Evolutionary conservation across 2,113 vertebrate species (phyloP), one percentile per base, ranked within the genome.

Genomic region (Otolemur garnettii): DNA sequence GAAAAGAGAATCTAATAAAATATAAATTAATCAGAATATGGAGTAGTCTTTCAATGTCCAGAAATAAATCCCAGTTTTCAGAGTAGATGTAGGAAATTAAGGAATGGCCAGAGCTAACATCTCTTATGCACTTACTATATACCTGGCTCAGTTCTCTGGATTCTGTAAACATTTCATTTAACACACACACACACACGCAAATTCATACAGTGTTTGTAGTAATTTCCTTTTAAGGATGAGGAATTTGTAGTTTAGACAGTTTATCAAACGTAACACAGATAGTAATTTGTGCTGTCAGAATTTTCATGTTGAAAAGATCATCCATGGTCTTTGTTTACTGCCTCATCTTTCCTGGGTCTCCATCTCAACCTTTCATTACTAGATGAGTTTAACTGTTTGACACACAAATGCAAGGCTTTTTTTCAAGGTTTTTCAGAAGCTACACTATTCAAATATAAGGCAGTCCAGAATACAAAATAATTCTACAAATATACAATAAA

Each of bases 131-230:
- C 77, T 79, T 89, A 38, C 64, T 74, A 26, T 38, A 24, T 55
- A 60, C 38, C 59, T 83, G 28, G 33, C 14, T 78, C 50, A 64
- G 28, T 88, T 55, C 13, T n/a, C 45, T 53, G 19, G 18, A 53
- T 83, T 87, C 71, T 57, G n/a, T 71, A 77, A 78, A 83, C 22
- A 87, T 45, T 96, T 72, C 69, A 64, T 78, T 78, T 71, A 28
- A 71, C 28, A 26, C 24, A 45, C 38, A 45, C 24, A 69, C 33
- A 69, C 68, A 69, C 68, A 68, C 10, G 35, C 28, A 80, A 80
- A 28, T 57, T 50, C 81, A 45, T 35, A 50, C 0, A 64, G 3
- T n/a, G 24, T 85, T 84, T 66, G 11, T 66, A 86, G 74, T 24
- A 28, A 64, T 66, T 86, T 5, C 18, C 81, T 79, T 85, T 80